Percentiles rank a stretch among this genome's conserved stretches.
Evolutionary conservation across 1,140 invertebrate species (phyloP).

Genomic region (Drosophila serrata): DNA sequence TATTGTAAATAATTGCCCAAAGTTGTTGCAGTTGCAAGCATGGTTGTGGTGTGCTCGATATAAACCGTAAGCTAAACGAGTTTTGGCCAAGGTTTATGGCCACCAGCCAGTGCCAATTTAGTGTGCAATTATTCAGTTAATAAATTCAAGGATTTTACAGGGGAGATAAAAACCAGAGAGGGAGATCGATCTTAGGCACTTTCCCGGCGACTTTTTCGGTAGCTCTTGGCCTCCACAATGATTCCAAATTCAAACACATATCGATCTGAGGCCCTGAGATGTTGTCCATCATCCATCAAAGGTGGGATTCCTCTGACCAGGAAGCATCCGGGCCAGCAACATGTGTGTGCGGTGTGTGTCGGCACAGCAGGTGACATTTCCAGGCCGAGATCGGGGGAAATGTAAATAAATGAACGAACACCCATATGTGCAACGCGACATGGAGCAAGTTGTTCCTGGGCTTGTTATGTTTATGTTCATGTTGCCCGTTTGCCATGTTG

Average conservation of each 20-base stretch:
- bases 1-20: slow-evolving; percentile 72
- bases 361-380: slow-evolving; percentile 84
- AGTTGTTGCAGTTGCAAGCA: slow-evolving; percentile 61
- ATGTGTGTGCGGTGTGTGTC: slow-evolving; percentile 73
- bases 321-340: slow-evolving; percentile 46
- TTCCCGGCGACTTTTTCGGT: slow-evolving; percentile 40
- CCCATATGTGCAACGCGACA: slow-evolving; percentile 54
- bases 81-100: slow-evolving; percentile 62
- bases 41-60: slow-evolving; percentile 27
- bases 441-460: slow-evolving; percentile 72
- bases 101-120: slow-evolving; percentile 62
- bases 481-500: slow-evolving; percentile 10
- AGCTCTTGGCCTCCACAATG: slow-evolving; percentile 26
- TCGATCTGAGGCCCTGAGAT: slow-evolving; percentile 23
- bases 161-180: slow-evolving; percentile 1
- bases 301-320: slow-evolving; percentile 40
- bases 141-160: slow-evolving; percentile 58
- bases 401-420: slow-evolving; percentile 50
- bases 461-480: slow-evolving; percentile 31
- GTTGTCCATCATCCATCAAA: slow-evolving; percentile 82
- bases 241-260: slow-evolving; percentile 61
- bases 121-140: slow-evolving; percentile 69
- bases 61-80: slow-evolving; percentile 51
- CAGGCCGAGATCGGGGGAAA: slow-evolving; percentile 53
- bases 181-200: slow-evolving; percentile 2